phyloP scores from a whole-genome alignment of 2,797 vertebrate genomes.

The Enteromius viviparus region DNA sequence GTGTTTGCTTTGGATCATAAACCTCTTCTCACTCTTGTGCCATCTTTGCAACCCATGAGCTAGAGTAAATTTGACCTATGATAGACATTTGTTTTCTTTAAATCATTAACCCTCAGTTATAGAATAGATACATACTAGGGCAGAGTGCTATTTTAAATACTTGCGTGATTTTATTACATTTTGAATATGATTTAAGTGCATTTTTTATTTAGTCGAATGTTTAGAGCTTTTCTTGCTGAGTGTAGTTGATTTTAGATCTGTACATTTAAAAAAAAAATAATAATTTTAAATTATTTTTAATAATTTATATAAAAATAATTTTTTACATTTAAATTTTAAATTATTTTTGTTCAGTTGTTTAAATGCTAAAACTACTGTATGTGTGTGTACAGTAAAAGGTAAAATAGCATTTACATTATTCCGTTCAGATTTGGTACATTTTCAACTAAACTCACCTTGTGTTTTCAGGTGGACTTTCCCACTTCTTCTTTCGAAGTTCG shows the following conservation, averaged over 20 bases:
- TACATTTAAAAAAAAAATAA: no score
- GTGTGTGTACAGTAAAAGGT: background rate
- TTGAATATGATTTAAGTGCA: background rate
- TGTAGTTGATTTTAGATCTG: no score
- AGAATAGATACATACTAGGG: background rate
- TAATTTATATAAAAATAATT: no score
- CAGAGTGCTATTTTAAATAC: background rate
- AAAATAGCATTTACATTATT: background rate
- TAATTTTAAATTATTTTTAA: no score
- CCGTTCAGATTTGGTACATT: background rate
- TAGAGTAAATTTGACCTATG: background rate
- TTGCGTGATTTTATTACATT: background rate
- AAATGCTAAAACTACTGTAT: no score
- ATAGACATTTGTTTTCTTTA: background rate
- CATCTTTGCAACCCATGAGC: constrained; percentile 20
- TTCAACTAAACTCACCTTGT: background rate
- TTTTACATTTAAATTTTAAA: no score
- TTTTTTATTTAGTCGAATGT: background rate
- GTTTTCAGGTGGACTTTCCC: constrained; percentile 89
- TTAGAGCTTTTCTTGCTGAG: no score
- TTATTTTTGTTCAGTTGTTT: background rate
- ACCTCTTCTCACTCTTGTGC: constrained; percentile 4
- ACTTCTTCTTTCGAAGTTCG: constrained; percentile 87
- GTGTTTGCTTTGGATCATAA: constrained; percentile 13
- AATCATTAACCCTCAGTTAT: background rate